Evolutionary conservation across 2,113 vertebrate genomes (phyloP).

Genomic region (Mungos mungo): DNA sequence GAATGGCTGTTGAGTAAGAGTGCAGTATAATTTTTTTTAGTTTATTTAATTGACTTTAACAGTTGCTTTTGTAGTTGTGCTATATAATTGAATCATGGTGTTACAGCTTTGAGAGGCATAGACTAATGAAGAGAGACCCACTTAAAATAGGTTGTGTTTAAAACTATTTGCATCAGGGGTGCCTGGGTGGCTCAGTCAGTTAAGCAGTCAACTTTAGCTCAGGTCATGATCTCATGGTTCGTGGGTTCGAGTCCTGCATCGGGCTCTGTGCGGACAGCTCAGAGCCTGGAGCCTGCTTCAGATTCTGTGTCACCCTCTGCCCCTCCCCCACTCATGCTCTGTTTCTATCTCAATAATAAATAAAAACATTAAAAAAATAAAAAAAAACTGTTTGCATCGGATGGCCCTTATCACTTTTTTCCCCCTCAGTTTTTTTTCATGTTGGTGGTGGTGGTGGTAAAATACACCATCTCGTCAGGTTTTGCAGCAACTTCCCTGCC

Average conservation of each 20-base stretch:
- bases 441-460: background rate
- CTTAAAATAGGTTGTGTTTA: conserved; percentile 54
- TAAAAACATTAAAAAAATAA: too few species aligned
- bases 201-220: too few species aligned
- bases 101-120: conserved; percentile 25
- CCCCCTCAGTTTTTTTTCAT: background rate
- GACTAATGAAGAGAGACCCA: conserved; percentile 11
- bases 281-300: too few species aligned
- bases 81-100: conserved; percentile 55
- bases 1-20: conserved; percentile 48
- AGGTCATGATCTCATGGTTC: too few species aligned
- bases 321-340: too few species aligned
- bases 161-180: background rate
- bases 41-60: conserved; percentile 56
- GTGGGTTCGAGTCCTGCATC: too few species aligned
- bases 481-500: conserved; percentile 8
- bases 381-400: background rate
- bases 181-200: too few species aligned
- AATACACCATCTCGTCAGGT: conserved; percentile 17
- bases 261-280: too few species aligned
- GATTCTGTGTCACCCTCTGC: too few species aligned
- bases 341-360: too few species aligned
- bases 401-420: background rate
- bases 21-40: conserved; percentile 49
- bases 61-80: conserved; percentile 61